Evolutionary conservation across 2,113 vertebrate genomes (phyloP).

Genomic region (Herpetotheres cachinnans): DNA sequence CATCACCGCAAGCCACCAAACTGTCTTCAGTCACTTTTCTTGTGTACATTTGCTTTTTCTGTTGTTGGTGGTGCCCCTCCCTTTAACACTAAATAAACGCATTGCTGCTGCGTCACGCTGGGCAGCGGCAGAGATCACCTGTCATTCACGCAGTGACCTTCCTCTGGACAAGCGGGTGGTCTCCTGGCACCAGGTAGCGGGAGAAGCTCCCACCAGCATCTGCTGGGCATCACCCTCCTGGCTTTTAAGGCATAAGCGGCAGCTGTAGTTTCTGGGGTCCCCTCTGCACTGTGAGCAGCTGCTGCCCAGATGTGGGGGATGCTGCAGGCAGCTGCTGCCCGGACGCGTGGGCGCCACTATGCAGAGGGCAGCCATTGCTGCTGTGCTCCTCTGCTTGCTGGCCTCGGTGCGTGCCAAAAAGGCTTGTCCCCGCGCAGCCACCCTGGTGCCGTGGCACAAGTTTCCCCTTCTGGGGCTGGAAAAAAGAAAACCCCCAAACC

Average conservation of each 20-base stretch:
- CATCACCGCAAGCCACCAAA: not conserved
- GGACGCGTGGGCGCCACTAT: not conserved
- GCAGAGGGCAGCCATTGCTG: not conserved
- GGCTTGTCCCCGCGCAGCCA: not conserved
- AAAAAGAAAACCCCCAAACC: not conserved
- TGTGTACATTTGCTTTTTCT: not conserved
- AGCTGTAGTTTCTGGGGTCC: not conserved
- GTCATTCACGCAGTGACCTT: not conserved
- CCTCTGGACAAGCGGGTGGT: accelerated
- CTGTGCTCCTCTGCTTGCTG: not conserved
- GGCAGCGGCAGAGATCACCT: accelerated
- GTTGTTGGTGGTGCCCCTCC: not conserved
- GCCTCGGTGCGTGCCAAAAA: not conserved
- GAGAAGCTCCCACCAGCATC: not conserved
- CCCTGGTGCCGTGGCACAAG: accelerated
- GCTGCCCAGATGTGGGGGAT: not conserved
- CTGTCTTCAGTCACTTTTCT: not conserved
- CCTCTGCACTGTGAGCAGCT: not conserved
- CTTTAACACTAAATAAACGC: constrained; percentile 22
- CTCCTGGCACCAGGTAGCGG: not conserved
- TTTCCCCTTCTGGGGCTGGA: not conserved
- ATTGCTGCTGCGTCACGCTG: not conserved
- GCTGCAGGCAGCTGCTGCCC: not conserved
- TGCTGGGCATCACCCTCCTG: not conserved
- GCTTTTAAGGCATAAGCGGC: not conserved